phyloP scores from a whole-genome alignment of 2,113 vertebrate species.

The Cavia porcellus region DNA sequence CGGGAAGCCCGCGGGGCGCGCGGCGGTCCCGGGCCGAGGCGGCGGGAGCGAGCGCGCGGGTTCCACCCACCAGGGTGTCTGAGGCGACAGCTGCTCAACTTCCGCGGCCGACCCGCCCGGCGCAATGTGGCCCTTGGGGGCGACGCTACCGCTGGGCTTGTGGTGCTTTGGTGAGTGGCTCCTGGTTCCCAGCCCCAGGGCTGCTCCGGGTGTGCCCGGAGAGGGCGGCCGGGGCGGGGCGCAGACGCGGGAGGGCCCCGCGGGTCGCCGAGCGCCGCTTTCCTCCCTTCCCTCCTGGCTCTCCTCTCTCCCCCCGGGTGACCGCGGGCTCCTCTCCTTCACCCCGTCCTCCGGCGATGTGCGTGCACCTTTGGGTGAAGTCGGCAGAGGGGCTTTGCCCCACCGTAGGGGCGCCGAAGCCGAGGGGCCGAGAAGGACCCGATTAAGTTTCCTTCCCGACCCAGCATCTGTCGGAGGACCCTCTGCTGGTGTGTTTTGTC shows the following conservation, averaged over 20 bases:
- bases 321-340: not conserved
- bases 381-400: not conserved
- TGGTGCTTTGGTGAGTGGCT: constrained; percentile 78
- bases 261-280: not conserved
- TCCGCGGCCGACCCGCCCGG: constrained; percentile 22
- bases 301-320: not conserved
- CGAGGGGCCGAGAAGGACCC: not conserved
- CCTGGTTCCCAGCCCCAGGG: not conserved
- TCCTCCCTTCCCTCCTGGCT: not conserved
- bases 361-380: not conserved
- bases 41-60: constrained; percentile 52
- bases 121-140: constrained; percentile 76
- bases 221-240: not conserved
- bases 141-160: constrained; percentile 69
- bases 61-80: not conserved
- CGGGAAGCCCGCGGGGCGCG: not conserved
- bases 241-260: constrained; percentile 13
- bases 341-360: not conserved
- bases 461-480: not conserved
- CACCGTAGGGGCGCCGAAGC: too few species aligned
- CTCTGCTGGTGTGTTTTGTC: not conserved
- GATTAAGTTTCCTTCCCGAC: not conserved
- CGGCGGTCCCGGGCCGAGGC: not conserved
- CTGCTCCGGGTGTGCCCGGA: not conserved
- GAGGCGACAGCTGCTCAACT: constrained; percentile 55